These are phyloP conservation scores for Labeo rohita DNA, from an alignment of 2,113 vertebrate species.

Conservation along the genomic window DNA sequence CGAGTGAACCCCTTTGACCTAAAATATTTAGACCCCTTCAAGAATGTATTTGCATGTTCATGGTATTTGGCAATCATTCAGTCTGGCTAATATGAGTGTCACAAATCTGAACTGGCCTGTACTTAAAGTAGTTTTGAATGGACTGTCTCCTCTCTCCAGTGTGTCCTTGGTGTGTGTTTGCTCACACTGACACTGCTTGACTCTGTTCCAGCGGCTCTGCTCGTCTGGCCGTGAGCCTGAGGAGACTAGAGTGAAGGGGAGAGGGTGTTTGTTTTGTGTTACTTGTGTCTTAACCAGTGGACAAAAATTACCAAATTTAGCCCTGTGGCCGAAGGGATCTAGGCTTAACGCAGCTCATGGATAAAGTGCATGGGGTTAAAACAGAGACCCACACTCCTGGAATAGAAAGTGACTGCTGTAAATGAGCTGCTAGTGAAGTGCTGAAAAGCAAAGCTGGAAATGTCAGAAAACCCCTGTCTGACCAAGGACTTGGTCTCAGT, in stretches of 20 bases:
- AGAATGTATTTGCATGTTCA: no score
- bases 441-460: constrained; percentile 11
- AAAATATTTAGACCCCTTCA: no score
- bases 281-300: background rate
- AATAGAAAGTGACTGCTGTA: constrained; percentile 52
- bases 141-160: background rate
- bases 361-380: constrained; percentile 52
- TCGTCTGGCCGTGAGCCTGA: background rate
- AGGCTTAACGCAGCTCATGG: constrained; percentile 41
- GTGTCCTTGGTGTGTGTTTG: constrained; percentile 43
- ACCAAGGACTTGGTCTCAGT: background rate
- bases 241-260: background rate
- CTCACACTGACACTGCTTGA: background rate
- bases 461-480: background rate
- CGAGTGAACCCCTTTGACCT: no score
- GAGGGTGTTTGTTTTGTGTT: constrained; percentile 39
- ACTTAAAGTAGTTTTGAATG: background rate
- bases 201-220: background rate
- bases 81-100: background rate
- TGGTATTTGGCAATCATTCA: background rate
- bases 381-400: constrained; percentile 41
- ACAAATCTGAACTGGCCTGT: background rate
- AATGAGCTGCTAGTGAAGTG: constrained; percentile 16
- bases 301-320: constrained; percentile 46
- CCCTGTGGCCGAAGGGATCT: background rate